Evolutionary conservation across 1,140 invertebrate genomes (phyloP).

Genomic region (Zaprionus lachaisei): DNA sequence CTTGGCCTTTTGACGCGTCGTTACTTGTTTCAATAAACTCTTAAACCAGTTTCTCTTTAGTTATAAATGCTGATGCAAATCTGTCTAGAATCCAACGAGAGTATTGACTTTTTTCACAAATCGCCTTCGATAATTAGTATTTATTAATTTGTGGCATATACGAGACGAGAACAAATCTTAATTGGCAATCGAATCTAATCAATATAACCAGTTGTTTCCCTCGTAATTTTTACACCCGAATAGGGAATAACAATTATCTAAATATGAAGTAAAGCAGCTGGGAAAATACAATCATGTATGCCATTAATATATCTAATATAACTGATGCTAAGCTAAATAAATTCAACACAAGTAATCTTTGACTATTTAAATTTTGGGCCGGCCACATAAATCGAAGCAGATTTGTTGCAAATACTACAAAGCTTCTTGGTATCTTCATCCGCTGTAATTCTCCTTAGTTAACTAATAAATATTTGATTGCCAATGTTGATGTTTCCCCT

Average conservation of each 20-base stretch:
- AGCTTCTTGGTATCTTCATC: background rate
- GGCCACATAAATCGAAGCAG: background rate
- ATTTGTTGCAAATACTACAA: background rate
- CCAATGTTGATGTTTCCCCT: background rate
- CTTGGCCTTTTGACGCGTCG: background rate
- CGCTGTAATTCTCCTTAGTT: background rate
- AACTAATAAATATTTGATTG: background rate
- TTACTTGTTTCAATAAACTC: constrained; percentile 2
- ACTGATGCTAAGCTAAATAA: background rate
- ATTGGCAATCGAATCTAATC: constrained; percentile 3
- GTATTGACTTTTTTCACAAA: constrained; percentile 19
- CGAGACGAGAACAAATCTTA: background rate
- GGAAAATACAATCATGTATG: background rate
- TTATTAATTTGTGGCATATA: constrained; percentile 14
- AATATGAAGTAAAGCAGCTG: background rate
- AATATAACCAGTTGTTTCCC: background rate
- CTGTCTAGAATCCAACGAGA: background rate
- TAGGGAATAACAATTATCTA: background rate
- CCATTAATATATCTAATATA: background rate
- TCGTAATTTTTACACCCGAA: background rate
- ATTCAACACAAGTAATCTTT: background rate
- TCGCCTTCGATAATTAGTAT: constrained; percentile 12
- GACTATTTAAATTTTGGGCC: background rate
- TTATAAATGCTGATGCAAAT: constrained; percentile 13
- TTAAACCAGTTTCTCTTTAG: constrained; percentile 30